These are phyloP conservation scores for Diuraphis noxia DNA, from an alignment of 1,140 invertebrate genomes.

Conservation along the genomic window DNA sequence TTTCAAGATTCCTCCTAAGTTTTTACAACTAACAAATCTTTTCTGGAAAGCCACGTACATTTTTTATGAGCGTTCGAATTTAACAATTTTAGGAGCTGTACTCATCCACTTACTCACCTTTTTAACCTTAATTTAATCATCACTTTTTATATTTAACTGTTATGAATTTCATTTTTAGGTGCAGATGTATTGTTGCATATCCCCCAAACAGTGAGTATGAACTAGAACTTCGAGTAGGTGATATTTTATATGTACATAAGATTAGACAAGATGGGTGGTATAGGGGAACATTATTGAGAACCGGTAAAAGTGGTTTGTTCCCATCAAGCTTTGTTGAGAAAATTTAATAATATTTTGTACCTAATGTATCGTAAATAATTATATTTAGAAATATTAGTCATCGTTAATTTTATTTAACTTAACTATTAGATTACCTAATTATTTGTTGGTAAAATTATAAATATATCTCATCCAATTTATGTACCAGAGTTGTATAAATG, in stretches of 20 bases:
- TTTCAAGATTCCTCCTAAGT: too few relatives aligned
- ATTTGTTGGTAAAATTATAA: neutral
- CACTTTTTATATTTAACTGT: neutral
- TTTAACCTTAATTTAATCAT: neutral
- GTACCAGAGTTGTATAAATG: neutral
- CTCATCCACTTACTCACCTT: too few relatives aligned
- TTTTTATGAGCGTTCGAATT: too few relatives aligned
- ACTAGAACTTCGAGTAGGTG: constrained; percentile 84
- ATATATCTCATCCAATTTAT: constrained; percentile 10
- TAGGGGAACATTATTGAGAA: constrained; percentile 87
- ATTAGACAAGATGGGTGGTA: constrained; percentile 95
- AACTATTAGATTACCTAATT: neutral
- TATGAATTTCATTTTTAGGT: constrained; percentile 63
- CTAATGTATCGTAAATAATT: neutral
- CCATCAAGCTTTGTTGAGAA: constrained; percentile 90
- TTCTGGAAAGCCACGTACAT: too few relatives aligned
- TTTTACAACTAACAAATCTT: too few relatives aligned
- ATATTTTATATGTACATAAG: constrained; percentile 88
- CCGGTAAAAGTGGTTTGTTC: constrained; percentile 88
- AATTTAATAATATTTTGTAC: constrained; percentile 61
- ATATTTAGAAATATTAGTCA: neutral
- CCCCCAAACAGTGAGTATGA: constrained; percentile 94
- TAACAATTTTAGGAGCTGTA: too few relatives aligned
- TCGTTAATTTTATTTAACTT: constrained; percentile 20
- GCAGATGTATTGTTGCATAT: constrained; percentile 89